Percentiles rank a stretch among this genome's conserved stretches.
phyloP scores from a whole-genome alignment of 2,113 vertebrate genomes.

The Ophthalmolycus amberensis region DNA sequence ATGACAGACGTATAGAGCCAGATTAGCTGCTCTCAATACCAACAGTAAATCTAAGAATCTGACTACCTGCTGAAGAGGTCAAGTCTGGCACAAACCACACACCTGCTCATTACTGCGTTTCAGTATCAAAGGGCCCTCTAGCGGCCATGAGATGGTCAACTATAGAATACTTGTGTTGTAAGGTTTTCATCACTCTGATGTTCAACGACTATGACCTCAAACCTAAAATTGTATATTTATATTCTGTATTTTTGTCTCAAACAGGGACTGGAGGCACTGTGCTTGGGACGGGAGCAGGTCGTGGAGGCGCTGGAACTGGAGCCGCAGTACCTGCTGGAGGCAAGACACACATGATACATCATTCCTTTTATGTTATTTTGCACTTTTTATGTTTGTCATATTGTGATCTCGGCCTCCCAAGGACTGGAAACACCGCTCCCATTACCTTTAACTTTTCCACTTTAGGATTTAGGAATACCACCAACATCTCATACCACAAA shows the following conservation, averaged over 20 bases:
- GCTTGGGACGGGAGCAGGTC: slow-evolving; percentile 48
- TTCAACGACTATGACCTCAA: not conserved
- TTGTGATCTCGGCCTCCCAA: slow-evolving; percentile 4
- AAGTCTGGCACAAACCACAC: slow-evolving; percentile 3
- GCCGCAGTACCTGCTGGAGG: slow-evolving; percentile 68
- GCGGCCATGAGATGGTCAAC: slow-evolving; percentile 20
- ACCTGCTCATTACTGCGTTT: not conserved
- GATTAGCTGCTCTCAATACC: slow-evolving; percentile 48
- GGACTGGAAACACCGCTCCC: not conserved
- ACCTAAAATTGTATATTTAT: not conserved
- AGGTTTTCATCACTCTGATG: not conserved
- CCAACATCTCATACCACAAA: slow-evolving; percentile 5
- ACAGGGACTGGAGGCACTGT: slow-evolving; percentile 51
- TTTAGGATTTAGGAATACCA: not conserved
- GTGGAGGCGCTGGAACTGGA: slow-evolving; percentile 68
- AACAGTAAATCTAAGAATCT: not conserved
- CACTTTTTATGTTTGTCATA: not conserved
- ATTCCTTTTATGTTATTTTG: not conserved
- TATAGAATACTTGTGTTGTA: not conserved
- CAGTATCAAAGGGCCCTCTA: slow-evolving; percentile 45
- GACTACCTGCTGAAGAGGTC: slow-evolving; percentile 10
- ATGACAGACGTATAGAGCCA: slow-evolving; percentile 52
- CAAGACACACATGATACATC: slow-evolving; percentile 37
- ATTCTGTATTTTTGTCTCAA: slow-evolving; percentile 16
- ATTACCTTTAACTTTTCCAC: not conserved